Evolutionary conservation across 2,113 vertebrate species (phyloP), one percentile per base, ranked within the genome.

Genomic region (Burhinus oedicnemus): DNA sequence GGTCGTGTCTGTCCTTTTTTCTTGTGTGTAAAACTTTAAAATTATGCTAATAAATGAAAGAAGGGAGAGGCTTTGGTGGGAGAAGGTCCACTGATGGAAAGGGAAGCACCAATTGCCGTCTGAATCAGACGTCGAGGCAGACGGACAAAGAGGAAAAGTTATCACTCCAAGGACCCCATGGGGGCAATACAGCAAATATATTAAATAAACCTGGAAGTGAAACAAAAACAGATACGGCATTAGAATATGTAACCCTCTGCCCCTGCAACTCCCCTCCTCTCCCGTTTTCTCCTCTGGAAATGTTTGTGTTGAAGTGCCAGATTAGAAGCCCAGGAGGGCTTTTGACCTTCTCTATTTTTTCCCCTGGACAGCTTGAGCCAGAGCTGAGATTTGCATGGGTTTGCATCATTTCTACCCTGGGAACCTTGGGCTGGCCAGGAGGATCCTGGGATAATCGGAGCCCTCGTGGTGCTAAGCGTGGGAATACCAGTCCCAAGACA

Each of bases 131-230:
- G 82, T 93, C 90, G 97, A 98, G 97, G 98, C 98, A 97, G 98
- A 98, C 79, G 90, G 97, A 98, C 96, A 97, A 96, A 98, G 94
- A 98, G 94, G 95, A 98, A 96, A 95, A 98, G 97, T 98, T 96
- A 94, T 98, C 98, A 98, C 97, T 98, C 98, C 97, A 94, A 97
- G 96, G 97, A 98, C 98, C 98, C 98, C 98, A 98, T 98, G 97
- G 98, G 98, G 98, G 98, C 97, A 87, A 98, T 98, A 98, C 97
- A 98, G 97, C 96, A 98, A 98, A 98, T 96, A 98, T 93, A 96
- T 98, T 98, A 98, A 98, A 98, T 98, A 98, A 98, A 97, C 98
- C 98, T 98, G 96, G 26, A 95, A 96, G 61, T 9, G 88, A 96
- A 98, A 95, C 89, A 97, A 97, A 97, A 87, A 20, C 55, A 94